Percentiles rank a stretch among this genome's conserved stretches.
phyloP scores from a whole-genome alignment of 1,140 invertebrate species.

The Eumaeus atala region DNA sequence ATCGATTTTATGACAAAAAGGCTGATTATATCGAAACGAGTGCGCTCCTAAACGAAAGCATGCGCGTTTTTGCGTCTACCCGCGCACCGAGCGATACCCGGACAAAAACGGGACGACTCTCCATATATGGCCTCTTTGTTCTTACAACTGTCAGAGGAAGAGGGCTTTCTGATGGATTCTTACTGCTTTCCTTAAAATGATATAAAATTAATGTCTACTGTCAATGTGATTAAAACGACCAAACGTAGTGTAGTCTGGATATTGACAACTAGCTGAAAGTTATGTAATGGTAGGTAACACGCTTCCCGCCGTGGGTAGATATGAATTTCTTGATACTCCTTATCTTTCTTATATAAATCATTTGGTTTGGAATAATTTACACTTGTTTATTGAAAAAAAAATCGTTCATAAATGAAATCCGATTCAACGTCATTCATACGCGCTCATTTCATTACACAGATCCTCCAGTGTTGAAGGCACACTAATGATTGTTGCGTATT shows the following conservation, averaged over 20 bases:
- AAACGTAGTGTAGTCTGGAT: constrained; percentile 13
- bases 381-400: too few relatives aligned
- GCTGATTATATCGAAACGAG: constrained; percentile 24
- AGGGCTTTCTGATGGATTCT: constrained; percentile 28
- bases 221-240: neutral
- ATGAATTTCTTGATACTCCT: too few relatives aligned
- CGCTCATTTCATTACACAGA: too few relatives aligned
- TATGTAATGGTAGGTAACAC: neutral
- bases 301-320: too few relatives aligned
- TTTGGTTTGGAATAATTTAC: too few relatives aligned
- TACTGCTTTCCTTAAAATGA: constrained; percentile 36
- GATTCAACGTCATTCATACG: too few relatives aligned
- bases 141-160: constrained; percentile 31
- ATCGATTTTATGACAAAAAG: constrained; percentile 26
- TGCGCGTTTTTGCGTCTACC: constrained; percentile 20
- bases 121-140: constrained; percentile 39
- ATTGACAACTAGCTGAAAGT: neutral
- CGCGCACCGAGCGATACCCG: constrained; percentile 25
- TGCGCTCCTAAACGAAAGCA: constrained; percentile 28
- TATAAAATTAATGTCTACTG: constrained; percentile 24
- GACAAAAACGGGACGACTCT: constrained; percentile 29
- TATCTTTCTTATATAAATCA: too few relatives aligned
- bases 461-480: too few relatives aligned
- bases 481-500: too few relatives aligned
- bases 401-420: too few relatives aligned